Evolutionary conservation across 2,888 invertebrate genomes (phyloP).

Genomic region (Euspilapteryx auroguttella): DNA sequence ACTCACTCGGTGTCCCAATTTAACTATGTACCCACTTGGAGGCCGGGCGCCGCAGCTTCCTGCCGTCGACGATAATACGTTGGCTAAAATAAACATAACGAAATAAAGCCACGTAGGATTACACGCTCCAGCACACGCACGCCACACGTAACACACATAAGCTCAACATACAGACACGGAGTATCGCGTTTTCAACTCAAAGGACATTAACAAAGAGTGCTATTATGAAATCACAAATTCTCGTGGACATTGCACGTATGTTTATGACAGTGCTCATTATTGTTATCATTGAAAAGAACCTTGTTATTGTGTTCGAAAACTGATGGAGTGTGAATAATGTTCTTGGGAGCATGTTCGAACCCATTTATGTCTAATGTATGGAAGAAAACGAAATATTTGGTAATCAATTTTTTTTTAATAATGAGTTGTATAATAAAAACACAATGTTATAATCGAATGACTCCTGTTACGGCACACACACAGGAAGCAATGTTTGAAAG

Average conservation of each 20-base stretch:
- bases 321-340: slow-evolving; percentile 7
- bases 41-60: too few relatives aligned
- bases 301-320: slow-evolving; percentile 16
- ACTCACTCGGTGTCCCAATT: slow-evolving; percentile 48
- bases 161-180: slow-evolving; percentile 13
- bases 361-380: slow-evolving; percentile 41
- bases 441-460: slow-evolving; percentile 12
- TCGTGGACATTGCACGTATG: slow-evolving; percentile 17
- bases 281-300: slow-evolving; percentile 25
- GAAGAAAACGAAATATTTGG: slow-evolving; percentile 2
- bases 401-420: not conserved
- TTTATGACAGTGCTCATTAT: slow-evolving; percentile 27
- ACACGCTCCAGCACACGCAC: slow-evolving; percentile 17
- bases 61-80: too few relatives aligned
- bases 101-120: slow-evolving; percentile 20
- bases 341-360: slow-evolving; percentile 13
- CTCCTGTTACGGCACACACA: slow-evolving; percentile 45
- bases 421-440: not conserved
- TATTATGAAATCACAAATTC: too few relatives aligned
- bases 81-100: slow-evolving; percentile 37
- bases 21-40: too few relatives aligned
- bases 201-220: slow-evolving; percentile 2
- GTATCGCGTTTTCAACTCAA: not conserved
- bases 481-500: slow-evolving; percentile 36
- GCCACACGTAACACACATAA: slow-evolving; percentile 18